phyloP scores from a whole-genome alignment of 1,140 invertebrate genomes.

The Drosophila busckii region DNA sequence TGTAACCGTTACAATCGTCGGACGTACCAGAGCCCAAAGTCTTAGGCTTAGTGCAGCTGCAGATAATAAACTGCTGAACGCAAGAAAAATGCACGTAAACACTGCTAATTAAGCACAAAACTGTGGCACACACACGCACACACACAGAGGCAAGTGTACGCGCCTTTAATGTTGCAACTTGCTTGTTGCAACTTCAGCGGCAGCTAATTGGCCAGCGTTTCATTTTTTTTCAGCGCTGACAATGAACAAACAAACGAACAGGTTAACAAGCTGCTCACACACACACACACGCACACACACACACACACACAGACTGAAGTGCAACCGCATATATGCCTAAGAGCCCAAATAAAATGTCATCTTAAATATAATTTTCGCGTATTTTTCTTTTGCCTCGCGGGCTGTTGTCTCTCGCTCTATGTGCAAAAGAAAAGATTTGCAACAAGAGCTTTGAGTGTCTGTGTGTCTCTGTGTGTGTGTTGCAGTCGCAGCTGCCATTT shows the following conservation, averaged over 20 bases:
- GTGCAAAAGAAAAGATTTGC: conserved; percentile 59
- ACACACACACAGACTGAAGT: conserved; percentile 15
- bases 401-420: conserved; percentile 7
- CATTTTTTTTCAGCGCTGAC: conserved; percentile 56
- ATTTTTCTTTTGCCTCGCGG: conserved; percentile 39
- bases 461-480: too few species aligned
- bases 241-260: conserved; percentile 49
- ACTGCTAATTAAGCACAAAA: conserved; percentile 58
- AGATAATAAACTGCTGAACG: conserved; percentile 13
- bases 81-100: conserved; percentile 55
- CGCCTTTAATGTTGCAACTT: conserved; percentile 22
- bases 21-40: conserved; percentile 14
- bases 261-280: conserved; percentile 36
- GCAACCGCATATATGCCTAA: conserved; percentile 40
- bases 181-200: conserved; percentile 15
- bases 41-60: conserved; percentile 31
- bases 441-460: too few species aligned
- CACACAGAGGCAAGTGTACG: too few species aligned
- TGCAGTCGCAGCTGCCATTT: neutral
- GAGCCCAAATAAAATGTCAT: conserved; percentile 69
- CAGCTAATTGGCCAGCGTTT: conserved; percentile 64
- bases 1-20: conserved; percentile 13
- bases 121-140: too few species aligned
- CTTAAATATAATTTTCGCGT: conserved; percentile 75
- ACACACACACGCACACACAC: neutral